phyloP scores from a whole-genome alignment of 2,797 vertebrate species.

The Enteromius trimaculatus region DNA sequence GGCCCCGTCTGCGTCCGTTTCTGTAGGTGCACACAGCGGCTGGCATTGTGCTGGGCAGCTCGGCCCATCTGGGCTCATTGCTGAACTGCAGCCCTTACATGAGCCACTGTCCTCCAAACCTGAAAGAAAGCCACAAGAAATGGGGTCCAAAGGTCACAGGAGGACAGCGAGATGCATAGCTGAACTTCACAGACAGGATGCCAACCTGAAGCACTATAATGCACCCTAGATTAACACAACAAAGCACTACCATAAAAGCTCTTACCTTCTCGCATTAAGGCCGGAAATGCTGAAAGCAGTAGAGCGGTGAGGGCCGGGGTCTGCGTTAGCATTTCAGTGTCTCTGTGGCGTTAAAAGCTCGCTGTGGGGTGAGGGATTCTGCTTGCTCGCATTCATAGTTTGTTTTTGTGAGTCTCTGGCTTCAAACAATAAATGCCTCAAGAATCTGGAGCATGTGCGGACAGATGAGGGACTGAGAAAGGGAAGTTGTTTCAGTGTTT shows the following conservation, averaged over 20 bases:
- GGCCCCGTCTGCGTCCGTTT: constrained; percentile 43
- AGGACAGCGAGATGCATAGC: constrained; percentile 13
- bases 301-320: constrained; percentile 2
- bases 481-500: neutral
- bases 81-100: constrained; percentile 35
- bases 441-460: constrained; percentile 42
- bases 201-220: neutral
- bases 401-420: constrained; percentile 63
- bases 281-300: constrained; percentile 9
- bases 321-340: constrained; percentile 18
- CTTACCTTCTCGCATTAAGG: constrained; percentile 10
- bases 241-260: constrained; percentile 28
- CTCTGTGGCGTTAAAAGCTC: constrained; percentile 43
- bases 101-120: constrained; percentile 1
- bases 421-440: constrained; percentile 55
- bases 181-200: constrained; percentile 4
- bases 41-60: constrained; percentile 61
- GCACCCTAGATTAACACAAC: constrained; percentile 31
- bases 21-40: constrained; percentile 65
- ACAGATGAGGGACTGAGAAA: constrained; percentile 24
- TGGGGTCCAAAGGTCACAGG: neutral
- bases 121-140: constrained; percentile 10
- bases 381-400: constrained; percentile 72
- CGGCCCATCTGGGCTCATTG: constrained; percentile 65
- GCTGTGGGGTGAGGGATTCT: constrained; percentile 43